Conservation (phyloP, 1,140 invertebrate species). For the Drosophila littoralis region DNA sequence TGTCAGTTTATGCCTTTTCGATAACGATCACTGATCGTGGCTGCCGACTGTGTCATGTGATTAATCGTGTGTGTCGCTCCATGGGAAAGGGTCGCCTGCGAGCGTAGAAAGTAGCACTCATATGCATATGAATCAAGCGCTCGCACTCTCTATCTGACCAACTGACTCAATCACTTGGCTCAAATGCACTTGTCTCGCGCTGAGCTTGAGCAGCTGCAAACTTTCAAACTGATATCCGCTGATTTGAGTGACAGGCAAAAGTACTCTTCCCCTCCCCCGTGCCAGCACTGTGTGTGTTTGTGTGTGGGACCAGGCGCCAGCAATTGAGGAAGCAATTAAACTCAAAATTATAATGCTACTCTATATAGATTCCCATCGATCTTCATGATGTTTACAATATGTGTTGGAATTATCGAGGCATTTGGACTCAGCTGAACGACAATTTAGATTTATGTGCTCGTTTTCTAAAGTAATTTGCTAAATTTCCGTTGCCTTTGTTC, state of each 20-base stretch:
- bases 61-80: constrained; percentile 67
- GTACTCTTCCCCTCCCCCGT: not conserved
- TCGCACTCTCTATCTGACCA: constrained; percentile 16
- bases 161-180: constrained; percentile 37
- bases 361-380: constrained; percentile 26
- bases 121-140: constrained; percentile 47
- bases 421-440: constrained; percentile 15
- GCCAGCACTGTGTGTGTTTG: not conserved
- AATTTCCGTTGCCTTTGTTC: constrained; percentile 44
- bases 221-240: constrained; percentile 50
- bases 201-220: constrained; percentile 47
- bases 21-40: constrained; percentile 70
- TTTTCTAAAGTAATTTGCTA: constrained; percentile 25
- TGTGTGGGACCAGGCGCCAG: constrained; percentile 21
- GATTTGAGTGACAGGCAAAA: constrained; percentile 37
- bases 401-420: constrained; percentile 24
- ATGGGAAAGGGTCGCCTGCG: constrained; percentile 61
- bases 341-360: constrained; percentile 40
- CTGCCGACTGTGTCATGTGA: constrained; percentile 58
- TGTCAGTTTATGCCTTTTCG: constrained; percentile 66
- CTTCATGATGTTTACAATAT: constrained; percentile 42
- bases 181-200: constrained; percentile 51
- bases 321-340: constrained; percentile 63
- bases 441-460: constrained; percentile 72
- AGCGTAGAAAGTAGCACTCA: constrained; percentile 76